A percentile compares a stretch with the other conserved stretches of the same genome.
Conservation (phyloP, 2,113 vertebrate genomes). For the Rhombomys opimus region DNA sequence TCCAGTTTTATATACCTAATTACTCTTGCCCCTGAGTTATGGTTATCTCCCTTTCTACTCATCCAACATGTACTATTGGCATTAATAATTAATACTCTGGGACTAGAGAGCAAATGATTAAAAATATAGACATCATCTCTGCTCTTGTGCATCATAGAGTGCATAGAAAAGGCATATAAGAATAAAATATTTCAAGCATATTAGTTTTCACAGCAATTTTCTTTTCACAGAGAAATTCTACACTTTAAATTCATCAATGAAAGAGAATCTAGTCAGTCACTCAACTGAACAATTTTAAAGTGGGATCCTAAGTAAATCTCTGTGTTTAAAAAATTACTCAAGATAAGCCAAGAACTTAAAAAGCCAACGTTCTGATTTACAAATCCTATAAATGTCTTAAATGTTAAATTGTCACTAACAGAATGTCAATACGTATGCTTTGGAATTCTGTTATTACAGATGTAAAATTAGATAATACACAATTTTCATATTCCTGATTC, state of each 20-base stretch:
- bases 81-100: neutral
- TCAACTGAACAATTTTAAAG: neutral
- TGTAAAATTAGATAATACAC: neutral
- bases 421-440: neutral
- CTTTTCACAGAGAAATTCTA: neutral
- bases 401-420: neutral
- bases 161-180: neutral
- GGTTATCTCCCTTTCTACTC: neutral
- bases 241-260: neutral
- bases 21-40: neutral
- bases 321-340: neutral
- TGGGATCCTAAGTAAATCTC: neutral
- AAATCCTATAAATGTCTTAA: neutral
- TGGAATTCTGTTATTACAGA: neutral
- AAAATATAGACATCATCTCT: constrained; percentile 4
- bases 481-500: constrained; percentile 1
- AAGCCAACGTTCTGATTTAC: neutral
- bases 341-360: neutral
- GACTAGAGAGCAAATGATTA: neutral
- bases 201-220: neutral
- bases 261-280: neutral
- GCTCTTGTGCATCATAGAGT: neutral
- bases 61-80: neutral
- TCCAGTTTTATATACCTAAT: neutral
- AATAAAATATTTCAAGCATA: neutral